Base-by-base conservation (phyloP, 1,140 invertebrate genomes). In the Saccostrea glomerata region DNA sequence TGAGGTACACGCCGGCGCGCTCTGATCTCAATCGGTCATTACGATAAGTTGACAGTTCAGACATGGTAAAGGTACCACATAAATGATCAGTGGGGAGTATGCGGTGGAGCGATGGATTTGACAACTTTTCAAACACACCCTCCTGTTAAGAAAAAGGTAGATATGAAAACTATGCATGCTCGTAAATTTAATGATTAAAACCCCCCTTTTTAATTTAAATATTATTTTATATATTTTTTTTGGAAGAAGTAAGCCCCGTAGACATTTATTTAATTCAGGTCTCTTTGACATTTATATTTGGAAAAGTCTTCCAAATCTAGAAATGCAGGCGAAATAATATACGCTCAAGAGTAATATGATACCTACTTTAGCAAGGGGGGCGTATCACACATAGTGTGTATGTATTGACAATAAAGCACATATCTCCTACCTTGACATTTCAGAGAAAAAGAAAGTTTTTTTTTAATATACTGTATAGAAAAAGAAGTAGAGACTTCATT, bases 1-100 rank as follows among this genome's bases (percentile, higher is more conserved):
- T 77, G 58, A 63, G 58, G 58, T 77, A 77, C 70, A 77, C 70
- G 70, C 70, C 70, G 70, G 70, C 70, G 70, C 70, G 70, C 70
- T 77, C 70, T 77, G 70, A 77, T 77, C 70, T 12, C 70, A 77
- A 77, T 77, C 70, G 70, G 70, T 77, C 70, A 77, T 77, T 77
- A 77, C 25, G 70, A 77, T 23, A 36, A 77, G 70, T 77, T 77
- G 70, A 77, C 70, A 77, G 23, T 12, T 12, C 25, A 77, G 70
- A 77, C 11, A 77, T 77, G 70, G 47, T 47, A 77, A 77, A 77
- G 70, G 70, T 77, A 77, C 30, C 23, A 25, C 70, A 77, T 25
- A 77, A 30, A 30, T 77, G 70, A 77, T 77, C 30, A 30, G 58
- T 15, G 23, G 47, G 47, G 47, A 47, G 47, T 47, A 77, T 36